Percentiles rank a stretch among this genome's conserved stretches.
These are phyloP conservation scores for Aleiodes sp. DNA, from an alignment of 1,140 invertebrate genomes.

Conservation along the genomic window DNA sequence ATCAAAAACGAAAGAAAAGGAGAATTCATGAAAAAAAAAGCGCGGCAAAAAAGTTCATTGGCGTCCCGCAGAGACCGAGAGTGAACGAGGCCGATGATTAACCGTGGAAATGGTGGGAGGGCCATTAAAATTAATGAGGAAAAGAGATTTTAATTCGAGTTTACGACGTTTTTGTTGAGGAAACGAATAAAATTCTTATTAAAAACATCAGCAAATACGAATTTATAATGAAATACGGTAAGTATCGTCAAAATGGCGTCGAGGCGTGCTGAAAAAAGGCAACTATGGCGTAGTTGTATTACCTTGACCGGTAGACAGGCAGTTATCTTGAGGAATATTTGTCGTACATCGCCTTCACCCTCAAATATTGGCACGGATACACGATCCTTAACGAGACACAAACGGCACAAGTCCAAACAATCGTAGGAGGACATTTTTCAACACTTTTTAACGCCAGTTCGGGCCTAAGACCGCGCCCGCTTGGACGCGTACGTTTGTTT, in stretches of 20 bases:
- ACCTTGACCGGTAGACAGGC: slow-evolving; percentile 72
- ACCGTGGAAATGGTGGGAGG: no score
- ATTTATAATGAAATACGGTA: neutral
- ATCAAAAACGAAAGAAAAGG: slow-evolving; percentile 6
- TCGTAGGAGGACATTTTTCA: slow-evolving; percentile 65
- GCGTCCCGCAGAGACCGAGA: neutral
- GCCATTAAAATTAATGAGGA: no score
- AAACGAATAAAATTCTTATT: no score
- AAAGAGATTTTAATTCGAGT: no score
- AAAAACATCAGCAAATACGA: no score
- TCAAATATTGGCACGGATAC: slow-evolving; percentile 70
- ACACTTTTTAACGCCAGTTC: slow-evolving; percentile 48
- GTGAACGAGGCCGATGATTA: neutral
- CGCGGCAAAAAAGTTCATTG: slow-evolving; percentile 1
- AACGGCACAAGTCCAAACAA: slow-evolving; percentile 68
- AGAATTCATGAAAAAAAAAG: slow-evolving; percentile 8
- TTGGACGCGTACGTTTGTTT: slow-evolving; percentile 33
- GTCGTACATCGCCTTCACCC: slow-evolving; percentile 67
- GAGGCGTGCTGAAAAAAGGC: slow-evolving; percentile 24
- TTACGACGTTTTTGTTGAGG: no score
- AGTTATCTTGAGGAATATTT: slow-evolving; percentile 70
- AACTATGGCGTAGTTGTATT: slow-evolving; percentile 64
- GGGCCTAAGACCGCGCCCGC: slow-evolving; percentile 48
- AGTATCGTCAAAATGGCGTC: slow-evolving; percentile 44
- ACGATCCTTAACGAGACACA: slow-evolving; percentile 71